Evolutionary conservation across 2,113 vertebrate species (phyloP).

Genomic region (Pimephales promelas): DNA sequence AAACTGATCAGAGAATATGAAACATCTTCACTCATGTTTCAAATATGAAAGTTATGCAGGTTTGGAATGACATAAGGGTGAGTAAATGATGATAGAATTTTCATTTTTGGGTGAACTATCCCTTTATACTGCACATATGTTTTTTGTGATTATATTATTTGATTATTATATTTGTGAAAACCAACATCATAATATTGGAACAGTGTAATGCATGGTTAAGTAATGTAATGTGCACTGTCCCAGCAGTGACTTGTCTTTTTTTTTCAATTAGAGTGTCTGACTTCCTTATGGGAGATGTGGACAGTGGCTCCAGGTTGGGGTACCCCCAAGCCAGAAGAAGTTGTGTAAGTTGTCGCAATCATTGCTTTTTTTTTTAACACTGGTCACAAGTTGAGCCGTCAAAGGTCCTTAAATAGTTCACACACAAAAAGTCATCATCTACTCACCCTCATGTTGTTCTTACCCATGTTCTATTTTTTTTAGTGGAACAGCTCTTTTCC

Average conservation of each 20-base stretch:
- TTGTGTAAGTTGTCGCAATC: conserved; percentile 78
- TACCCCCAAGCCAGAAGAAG: conserved; percentile 86
- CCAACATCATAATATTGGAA: neutral
- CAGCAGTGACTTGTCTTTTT: neutral
- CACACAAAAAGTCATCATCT: neutral
- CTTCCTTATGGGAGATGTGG: conserved; percentile 99
- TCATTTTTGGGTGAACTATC: neutral
- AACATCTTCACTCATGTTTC: neutral
- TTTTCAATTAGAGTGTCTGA: conserved; percentile 88
- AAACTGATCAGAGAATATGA: neutral
- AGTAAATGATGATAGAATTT: neutral
- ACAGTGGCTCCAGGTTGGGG: conserved; percentile 87
- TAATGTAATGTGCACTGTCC: neutral
- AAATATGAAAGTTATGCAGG: neutral
- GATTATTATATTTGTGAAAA: too few relatives aligned
- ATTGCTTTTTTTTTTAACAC: neutral
- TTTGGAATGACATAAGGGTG: neutral
- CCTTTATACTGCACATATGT: neutral
- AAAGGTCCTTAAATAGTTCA: neutral
- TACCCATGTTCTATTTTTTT: neutral
- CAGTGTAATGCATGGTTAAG: neutral
- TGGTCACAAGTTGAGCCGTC: neutral
- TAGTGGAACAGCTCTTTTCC: neutral
- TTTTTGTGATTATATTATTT: neutral
- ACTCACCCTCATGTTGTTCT: neutral